Evolutionary conservation across 2,113 vertebrate genomes (phyloP), one percentile per base, ranked within the genome.

Genomic region (Narcine bancroftii): DNA sequence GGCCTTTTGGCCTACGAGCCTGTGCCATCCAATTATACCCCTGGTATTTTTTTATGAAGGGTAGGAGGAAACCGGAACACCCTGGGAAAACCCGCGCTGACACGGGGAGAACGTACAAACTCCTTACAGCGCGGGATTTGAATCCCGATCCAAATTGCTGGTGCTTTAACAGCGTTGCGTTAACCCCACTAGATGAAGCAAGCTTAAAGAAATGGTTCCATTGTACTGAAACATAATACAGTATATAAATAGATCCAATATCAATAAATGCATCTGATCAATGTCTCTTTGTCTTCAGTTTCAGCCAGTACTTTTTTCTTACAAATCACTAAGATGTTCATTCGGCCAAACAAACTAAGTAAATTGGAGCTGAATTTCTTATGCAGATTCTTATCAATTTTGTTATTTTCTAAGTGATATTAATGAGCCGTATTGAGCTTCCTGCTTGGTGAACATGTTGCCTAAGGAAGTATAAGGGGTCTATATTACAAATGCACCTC

Each of bases 401-500:
- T 65, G 85, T 91, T 91, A 66, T 69, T 91, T 66, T 91, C 56
- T 24, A 24, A 29, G 39, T 29, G 63, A 91, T 17, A 26, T 91
- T 91, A 36, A 29, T 36, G 39, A 45, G 39, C 39, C 42, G 39
- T 29, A 19, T 63, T 45, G 11, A 66, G 87, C 56, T 66, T 89
- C 87, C 66, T 66, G 21, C n/a, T 45, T 19, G 3, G 19, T 89
- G 87, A 45, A 42, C 10, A 45, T 69, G 10, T 66, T 69, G 87
- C 87, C 63, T 91, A 36, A 42, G 87, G 87, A 45, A 65, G 87
- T 91, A 66, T 66, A 13, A 91, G 87, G 10, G 63, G 60, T 66
- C 60, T 89, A 36, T 13, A 29, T 69, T 39, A 60, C 60, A 66
- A 45, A 66, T 10, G 36, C 87, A 42, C 10, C 65, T 89, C 36